phyloP scores from a whole-genome alignment of 2,797 vertebrate species.

The Neosilurus hyrtlii region DNA sequence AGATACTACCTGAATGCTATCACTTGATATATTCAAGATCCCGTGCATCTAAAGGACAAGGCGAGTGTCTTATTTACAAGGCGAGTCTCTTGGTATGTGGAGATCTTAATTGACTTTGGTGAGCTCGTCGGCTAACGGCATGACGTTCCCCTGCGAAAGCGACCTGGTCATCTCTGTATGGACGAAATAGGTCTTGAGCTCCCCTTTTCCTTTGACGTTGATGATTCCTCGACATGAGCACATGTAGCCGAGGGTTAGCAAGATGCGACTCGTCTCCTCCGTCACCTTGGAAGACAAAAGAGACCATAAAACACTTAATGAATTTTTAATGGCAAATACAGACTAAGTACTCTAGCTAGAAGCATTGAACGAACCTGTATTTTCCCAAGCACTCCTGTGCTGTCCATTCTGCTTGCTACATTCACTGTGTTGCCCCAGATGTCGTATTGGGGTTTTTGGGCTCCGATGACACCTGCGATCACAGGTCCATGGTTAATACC shows the following conservation, averaged over 20 bases:
- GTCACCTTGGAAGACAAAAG: slow-evolving; percentile 78
- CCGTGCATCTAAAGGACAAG: slow-evolving; percentile 68
- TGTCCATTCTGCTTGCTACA: slow-evolving; percentile 85
- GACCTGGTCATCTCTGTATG: slow-evolving; percentile 95
- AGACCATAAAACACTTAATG: not conserved
- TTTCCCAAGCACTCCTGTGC: slow-evolving; percentile 83
- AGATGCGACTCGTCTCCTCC: slow-evolving; percentile 87
- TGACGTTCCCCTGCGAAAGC: slow-evolving; percentile 90
- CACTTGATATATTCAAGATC: slow-evolving; percentile 70
- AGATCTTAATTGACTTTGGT: slow-evolving; percentile 22
- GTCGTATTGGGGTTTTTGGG: slow-evolving; percentile 85
- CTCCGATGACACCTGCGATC: slow-evolving; percentile 84
- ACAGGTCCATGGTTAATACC: slow-evolving; percentile 85
- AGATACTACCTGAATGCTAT: slow-evolving; percentile 60
- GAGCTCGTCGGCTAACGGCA: slow-evolving; percentile 70
- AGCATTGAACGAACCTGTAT: slow-evolving; percentile 78
- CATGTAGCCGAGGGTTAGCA: slow-evolving; percentile 87
- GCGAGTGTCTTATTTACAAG: slow-evolving; percentile 74
- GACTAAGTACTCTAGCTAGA: not conserved
- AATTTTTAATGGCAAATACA: not conserved
- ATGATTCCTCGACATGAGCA: slow-evolving; percentile 95
- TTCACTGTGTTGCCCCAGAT: slow-evolving; percentile 89
- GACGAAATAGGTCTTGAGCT: slow-evolving; percentile 94
- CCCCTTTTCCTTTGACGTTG: slow-evolving; percentile 97
- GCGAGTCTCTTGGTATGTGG: slow-evolving; percentile 35